phyloP scores from a whole-genome alignment of 1,140 invertebrate species.

The Leptopilina clavipes region DNA sequence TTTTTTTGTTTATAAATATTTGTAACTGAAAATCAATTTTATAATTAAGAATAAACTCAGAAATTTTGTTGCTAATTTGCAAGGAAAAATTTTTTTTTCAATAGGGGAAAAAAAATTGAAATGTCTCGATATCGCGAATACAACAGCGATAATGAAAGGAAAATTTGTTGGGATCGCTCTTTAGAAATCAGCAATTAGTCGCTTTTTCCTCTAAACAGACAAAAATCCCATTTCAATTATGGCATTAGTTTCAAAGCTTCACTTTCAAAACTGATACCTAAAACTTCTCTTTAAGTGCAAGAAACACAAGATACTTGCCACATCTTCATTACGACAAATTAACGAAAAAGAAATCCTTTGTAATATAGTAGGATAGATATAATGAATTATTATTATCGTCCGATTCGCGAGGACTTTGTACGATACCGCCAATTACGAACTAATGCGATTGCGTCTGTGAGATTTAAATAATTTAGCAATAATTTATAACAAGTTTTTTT shows the following conservation, averaged over 20 bases:
- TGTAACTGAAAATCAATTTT: too few species aligned
- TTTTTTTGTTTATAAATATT: too few species aligned
- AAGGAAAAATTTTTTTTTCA: background rate
- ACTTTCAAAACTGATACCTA: constrained; percentile 41
- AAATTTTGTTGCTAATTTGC: too few species aligned
- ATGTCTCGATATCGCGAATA: constrained; percentile 16
- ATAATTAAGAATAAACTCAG: too few species aligned
- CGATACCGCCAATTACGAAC: constrained; percentile 37
- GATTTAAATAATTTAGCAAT: constrained; percentile 5
- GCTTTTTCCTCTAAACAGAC: constrained; percentile 36
- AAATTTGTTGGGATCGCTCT: constrained; percentile 17
- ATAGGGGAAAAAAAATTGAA: background rate
- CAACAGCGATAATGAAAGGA: constrained; percentile 29
- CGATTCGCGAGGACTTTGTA: constrained; percentile 40
- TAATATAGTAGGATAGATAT: constrained; percentile 53
- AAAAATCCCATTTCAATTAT: constrained; percentile 39
- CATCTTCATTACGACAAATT: constrained; percentile 39
- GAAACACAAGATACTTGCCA: constrained; percentile 30
- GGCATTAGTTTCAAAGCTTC: constrained; percentile 43
- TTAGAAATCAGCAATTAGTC: constrained; percentile 38
- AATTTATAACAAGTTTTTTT: too few species aligned
- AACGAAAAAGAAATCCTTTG: constrained; percentile 51
- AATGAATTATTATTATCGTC: constrained; percentile 41
- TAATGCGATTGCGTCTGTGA: constrained; percentile 32
- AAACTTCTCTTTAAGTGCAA: constrained; percentile 38